Evolutionary conservation across 2,113 vertebrate species (phyloP).

Genomic region (Trochalopteron elliotii): DNA sequence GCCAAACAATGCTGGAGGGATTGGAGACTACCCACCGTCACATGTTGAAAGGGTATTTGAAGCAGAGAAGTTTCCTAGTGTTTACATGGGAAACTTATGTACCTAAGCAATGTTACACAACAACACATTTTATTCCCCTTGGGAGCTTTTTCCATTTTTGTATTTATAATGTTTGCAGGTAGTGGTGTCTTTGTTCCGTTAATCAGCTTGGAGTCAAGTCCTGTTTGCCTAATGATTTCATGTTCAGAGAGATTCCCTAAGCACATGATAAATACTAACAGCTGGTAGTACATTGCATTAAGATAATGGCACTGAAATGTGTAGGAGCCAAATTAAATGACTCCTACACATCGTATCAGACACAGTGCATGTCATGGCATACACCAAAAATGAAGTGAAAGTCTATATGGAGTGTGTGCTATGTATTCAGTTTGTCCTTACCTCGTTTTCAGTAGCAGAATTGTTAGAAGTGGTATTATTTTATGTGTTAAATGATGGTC

Average conservation of each 20-base stretch:
- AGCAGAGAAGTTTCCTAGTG: background rate
- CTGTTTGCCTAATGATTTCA: background rate
- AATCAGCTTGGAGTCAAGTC: background rate
- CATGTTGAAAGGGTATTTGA: background rate
- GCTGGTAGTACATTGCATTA: background rate
- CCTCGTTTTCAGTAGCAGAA: background rate
- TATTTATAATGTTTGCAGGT: background rate
- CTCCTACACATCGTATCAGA: background rate
- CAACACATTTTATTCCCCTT: background rate
- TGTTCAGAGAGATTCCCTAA: background rate
- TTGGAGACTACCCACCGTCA: background rate
- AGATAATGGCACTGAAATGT: background rate
- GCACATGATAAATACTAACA: background rate
- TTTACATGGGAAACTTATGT: background rate
- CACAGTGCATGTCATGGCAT: background rate
- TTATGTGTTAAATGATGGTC: background rate
- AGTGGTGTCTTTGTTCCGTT: background rate
- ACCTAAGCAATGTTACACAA: background rate
- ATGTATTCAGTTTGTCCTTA: background rate
- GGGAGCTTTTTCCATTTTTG: background rate
- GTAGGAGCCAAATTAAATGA: too few species aligned
- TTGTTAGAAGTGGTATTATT: background rate
- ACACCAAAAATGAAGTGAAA: background rate
- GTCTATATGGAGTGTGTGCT: background rate
- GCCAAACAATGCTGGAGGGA: background rate